These are phyloP conservation scores for Temnothorax rugatulus DNA, from an alignment of 2,888 invertebrate species.

Conservation along the genomic window DNA sequence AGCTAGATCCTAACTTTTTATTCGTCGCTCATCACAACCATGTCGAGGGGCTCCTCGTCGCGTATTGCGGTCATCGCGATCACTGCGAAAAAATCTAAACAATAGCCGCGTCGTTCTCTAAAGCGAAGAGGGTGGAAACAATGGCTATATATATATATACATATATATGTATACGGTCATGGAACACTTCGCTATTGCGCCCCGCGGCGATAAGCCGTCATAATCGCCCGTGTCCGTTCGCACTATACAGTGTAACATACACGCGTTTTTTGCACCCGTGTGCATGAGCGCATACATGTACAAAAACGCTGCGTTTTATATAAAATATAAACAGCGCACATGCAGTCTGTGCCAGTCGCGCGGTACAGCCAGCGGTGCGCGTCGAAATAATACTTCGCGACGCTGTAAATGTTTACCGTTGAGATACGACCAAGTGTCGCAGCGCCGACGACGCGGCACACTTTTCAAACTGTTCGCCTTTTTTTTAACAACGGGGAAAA, in stretches of 20 bases:
- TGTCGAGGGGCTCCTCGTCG: slow-evolving; percentile 61
- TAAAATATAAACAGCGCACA: slow-evolving; percentile 47
- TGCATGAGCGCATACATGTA: background rate
- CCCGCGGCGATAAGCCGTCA: slow-evolving; percentile 69
- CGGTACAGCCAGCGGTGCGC: slow-evolving; percentile 2
- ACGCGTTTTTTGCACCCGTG: background rate
- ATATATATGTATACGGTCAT: slow-evolving; percentile 29
- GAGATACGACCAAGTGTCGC: slow-evolving; percentile 38
- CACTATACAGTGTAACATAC: slow-evolving; percentile 1
- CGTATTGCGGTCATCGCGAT: slow-evolving; percentile 69
- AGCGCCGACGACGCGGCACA: slow-evolving; percentile 22
- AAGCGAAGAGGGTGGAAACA: slow-evolving; percentile 66
- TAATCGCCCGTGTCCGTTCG: slow-evolving; percentile 65
- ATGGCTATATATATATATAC: slow-evolving; percentile 56
- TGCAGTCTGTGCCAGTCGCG: slow-evolving; percentile 5
- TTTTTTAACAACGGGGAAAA: slow-evolving; percentile 22
- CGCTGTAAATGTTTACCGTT: slow-evolving; percentile 45
- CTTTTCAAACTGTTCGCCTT: slow-evolving; percentile 39
- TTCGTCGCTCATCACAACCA: slow-evolving; percentile 66
- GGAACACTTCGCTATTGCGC: slow-evolving; percentile 71
- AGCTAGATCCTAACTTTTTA: slow-evolving; percentile 45
- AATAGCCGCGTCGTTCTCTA: slow-evolving; percentile 68
- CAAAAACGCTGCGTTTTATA: slow-evolving; percentile 23
- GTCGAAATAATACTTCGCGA: slow-evolving; percentile 53
- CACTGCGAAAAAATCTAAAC: slow-evolving; percentile 70